These are phyloP conservation scores for Sebastes ruberrimus DNA, from an alignment of 2,797 vertebrate species.

Conservation along the genomic window DNA sequence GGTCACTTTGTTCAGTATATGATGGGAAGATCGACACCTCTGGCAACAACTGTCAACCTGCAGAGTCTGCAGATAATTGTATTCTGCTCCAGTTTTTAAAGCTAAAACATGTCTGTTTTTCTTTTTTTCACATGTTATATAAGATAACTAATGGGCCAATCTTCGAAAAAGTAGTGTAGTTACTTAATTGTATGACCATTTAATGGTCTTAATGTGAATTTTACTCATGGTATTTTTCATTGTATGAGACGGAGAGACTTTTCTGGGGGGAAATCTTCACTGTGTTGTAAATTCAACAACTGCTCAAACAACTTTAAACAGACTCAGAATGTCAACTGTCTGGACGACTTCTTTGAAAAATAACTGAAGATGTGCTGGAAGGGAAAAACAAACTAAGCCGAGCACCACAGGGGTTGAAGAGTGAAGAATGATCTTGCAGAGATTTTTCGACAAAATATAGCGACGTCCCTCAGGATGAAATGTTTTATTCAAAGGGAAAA, in stretches of 20 bases:
- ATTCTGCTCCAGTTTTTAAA: neutral
- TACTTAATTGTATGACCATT: neutral
- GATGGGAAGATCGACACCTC: neutral
- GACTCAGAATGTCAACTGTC: constrained; percentile 28
- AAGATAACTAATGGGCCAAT: neutral
- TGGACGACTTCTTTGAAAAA: constrained; percentile 60
- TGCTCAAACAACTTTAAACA: constrained; percentile 42
- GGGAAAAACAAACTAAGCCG: neutral
- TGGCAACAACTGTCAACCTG: neutral
- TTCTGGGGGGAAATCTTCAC: neutral
- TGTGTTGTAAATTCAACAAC: constrained; percentile 16
- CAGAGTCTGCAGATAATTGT: neutral
- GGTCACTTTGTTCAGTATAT: neutral
- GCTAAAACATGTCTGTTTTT: neutral
- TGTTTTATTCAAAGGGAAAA: constrained; percentile 77
- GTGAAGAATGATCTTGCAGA: constrained; percentile 60
- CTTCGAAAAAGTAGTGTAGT: neutral
- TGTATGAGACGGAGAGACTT: neutral
- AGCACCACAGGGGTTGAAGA: constrained; percentile 44
- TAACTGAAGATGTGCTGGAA: constrained; percentile 23
- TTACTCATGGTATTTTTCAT: neutral
- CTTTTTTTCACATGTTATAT: neutral
- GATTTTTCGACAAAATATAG: constrained; percentile 57
- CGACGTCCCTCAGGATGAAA: constrained; percentile 54
- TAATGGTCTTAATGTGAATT: neutral